Evolutionary conservation across 2,113 vertebrate genomes (phyloP).

Genomic region (Monopterus albus): DNA sequence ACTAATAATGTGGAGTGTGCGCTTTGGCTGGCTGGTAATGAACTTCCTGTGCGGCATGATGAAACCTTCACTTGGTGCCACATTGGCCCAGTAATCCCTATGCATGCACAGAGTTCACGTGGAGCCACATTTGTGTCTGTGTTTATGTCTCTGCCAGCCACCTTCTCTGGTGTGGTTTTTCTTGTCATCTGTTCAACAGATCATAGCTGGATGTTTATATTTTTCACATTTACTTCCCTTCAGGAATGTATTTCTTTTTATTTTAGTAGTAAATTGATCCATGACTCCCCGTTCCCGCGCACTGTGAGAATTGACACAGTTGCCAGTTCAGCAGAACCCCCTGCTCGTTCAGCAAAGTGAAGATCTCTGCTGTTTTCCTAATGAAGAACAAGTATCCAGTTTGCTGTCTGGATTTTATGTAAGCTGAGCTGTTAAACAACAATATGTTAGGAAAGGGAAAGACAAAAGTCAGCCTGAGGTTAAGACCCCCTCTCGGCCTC

Average conservation of each 20-base stretch:
- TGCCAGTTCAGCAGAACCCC: constrained; percentile 45
- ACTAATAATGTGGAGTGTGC: not conserved
- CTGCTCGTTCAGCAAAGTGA: not conserved
- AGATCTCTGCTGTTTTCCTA: not conserved
- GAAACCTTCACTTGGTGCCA: too few relatives aligned
- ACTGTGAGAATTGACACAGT: constrained; percentile 15
- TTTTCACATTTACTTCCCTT: constrained; percentile 9
- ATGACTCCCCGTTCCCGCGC: constrained; percentile 39
- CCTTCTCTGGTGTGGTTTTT: too few relatives aligned
- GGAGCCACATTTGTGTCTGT: too few relatives aligned
- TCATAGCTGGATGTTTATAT: too few relatives aligned
- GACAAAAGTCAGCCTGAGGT: not conserved
- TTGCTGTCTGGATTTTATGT: constrained; percentile 26
- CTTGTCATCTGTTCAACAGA: too few relatives aligned
- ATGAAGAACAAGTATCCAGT: constrained; percentile 7
- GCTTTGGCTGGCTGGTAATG: constrained; percentile 2
- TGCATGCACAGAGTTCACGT: too few relatives aligned
- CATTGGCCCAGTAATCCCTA: too few relatives aligned
- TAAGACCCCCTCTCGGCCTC: constrained; percentile 16
- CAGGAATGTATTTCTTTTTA: constrained; percentile 16
- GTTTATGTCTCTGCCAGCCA: too few relatives aligned
- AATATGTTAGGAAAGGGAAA: constrained; percentile 13
- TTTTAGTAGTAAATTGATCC: constrained; percentile 13
- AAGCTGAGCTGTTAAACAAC: constrained; percentile 13
- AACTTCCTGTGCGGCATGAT: not conserved